phyloP scores from a whole-genome alignment of 1,140 invertebrate species.

The Drosophila teissieri region DNA sequence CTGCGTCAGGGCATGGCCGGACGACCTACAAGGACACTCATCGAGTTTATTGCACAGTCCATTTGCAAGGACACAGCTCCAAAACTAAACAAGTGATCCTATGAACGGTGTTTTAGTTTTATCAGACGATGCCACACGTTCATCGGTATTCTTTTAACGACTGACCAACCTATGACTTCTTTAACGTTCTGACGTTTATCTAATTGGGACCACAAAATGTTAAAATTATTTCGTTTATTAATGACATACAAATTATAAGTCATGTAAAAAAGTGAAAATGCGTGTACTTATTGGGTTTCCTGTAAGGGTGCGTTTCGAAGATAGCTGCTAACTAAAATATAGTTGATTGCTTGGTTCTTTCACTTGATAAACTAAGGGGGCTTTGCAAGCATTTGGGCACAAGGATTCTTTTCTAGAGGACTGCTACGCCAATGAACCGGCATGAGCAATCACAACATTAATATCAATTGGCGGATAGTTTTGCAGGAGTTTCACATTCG shows the following conservation, averaged over 20 bases:
- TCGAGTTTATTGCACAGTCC: constrained; percentile 88
- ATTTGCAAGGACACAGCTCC: constrained; percentile 83
- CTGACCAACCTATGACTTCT: constrained; percentile 11
- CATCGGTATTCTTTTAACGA: constrained; percentile 39
- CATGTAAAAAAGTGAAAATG: constrained; percentile 44
- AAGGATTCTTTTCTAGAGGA: background rate
- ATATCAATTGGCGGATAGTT: constrained; percentile 92
- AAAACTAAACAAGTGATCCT: constrained; percentile 56
- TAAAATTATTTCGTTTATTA: constrained; percentile 66
- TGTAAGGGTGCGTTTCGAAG: constrained; percentile 24
- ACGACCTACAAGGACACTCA: constrained; percentile 91
- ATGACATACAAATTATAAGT: constrained; percentile 62
- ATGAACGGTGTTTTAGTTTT: constrained; percentile 12
- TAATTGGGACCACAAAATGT: constrained; percentile 30
- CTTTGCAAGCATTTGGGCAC: constrained; percentile 33
- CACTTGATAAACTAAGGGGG: constrained; percentile 3
- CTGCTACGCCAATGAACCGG: constrained; percentile 66
- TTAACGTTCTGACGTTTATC: constrained; percentile 24
- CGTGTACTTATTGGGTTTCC: constrained; percentile 28
- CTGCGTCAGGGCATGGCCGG: constrained; percentile 89
- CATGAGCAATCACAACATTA: constrained; percentile 77
- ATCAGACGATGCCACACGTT: constrained; percentile 13
- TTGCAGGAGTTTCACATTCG: constrained; percentile 96
- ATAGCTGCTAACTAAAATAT: constrained; percentile 24
- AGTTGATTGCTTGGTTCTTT: constrained; percentile 56